Base-by-base conservation (phyloP, 2,888 invertebrate species). In the Physocephala rufipes region DNA sequence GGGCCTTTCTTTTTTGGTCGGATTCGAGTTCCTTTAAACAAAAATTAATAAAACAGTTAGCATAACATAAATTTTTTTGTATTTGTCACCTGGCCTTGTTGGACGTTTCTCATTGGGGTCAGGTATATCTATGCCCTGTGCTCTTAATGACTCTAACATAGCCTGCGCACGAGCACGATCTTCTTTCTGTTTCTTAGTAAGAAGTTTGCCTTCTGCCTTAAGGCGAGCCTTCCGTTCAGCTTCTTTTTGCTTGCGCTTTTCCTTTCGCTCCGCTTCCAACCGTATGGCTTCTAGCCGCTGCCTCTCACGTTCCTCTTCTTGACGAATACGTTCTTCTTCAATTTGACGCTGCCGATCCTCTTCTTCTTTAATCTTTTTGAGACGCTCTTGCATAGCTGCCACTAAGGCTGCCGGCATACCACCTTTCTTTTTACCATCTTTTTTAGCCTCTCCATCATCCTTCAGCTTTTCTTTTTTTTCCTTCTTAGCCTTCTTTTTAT, bases 131-230 rank as follows among this genome's bases (percentile, higher is more conserved):
- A 94, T 87, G 72, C 97, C 97, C 86, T 95, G 95, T 12, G 95
- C 95, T 85, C 95, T 95, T 53, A 96, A 87, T 1, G 93, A 92
- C 67, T 96, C 95, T 74, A 98, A 87, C 89, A 96, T 90, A 71
- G 94, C 95, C 84, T 95, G 94, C 9, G 96, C 95, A 76, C 96
- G 89, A 0, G 94, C 93, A 74, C 93, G 91, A 79, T 96, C 96
- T 76, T 94, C 94, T 84, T 95, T 97, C 84, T 99, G 97, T 85
- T 97, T 97, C 0, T 95, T 92, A 2, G 97, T 97, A 72, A 98
- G 87, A 45, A 96, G 88, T 86, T 96, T 98, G 2, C 99, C 99
- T 87, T 98, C 98, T n/a, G 95, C 95, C 86, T 98, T 98, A 78
- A 96, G 88, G 81, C 95, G 90, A 80, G 96, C 96, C 85, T 95